phyloP scores from a whole-genome alignment of 2,113 vertebrate genomes.

The Tragelaphus imberbis region DNA sequence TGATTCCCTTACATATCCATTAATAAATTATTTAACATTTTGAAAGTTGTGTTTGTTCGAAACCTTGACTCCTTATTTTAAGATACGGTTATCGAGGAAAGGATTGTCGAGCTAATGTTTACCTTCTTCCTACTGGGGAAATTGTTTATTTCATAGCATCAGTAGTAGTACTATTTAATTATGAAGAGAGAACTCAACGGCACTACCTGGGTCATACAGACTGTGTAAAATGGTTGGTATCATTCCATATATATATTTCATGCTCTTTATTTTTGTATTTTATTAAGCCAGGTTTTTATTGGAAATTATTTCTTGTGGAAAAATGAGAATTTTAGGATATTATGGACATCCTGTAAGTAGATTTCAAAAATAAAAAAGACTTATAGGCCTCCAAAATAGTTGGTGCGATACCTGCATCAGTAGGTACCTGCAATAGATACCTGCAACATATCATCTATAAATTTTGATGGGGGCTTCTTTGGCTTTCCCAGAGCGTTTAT shows the following conservation, averaged over 20 bases:
- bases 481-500: neutral
- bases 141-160: constrained; percentile 97
- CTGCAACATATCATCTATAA: neutral
- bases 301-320: neutral
- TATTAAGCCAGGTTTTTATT: neutral
- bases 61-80: constrained; percentile 80
- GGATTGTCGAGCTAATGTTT: constrained; percentile 96
- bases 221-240: constrained; percentile 96
- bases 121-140: constrained; percentile 96
- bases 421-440: neutral
- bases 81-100: constrained; percentile 96
- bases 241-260: neutral
- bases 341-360: neutral
- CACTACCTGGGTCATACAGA: constrained; percentile 98
- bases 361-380: neutral
- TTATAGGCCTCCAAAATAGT: neutral
- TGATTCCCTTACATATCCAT: neutral
- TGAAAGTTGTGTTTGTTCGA: constrained; percentile 11
- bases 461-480: neutral
- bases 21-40: neutral
- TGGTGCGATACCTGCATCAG: neutral
- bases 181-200: constrained; percentile 93
- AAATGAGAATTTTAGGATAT: neutral
- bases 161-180: constrained; percentile 95
- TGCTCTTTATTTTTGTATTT: neutral